Percentiles rank a stretch among this genome's conserved stretches.
Conservation (phyloP, 2,113 vertebrate species). For the Gracilinanus agilis region DNA sequence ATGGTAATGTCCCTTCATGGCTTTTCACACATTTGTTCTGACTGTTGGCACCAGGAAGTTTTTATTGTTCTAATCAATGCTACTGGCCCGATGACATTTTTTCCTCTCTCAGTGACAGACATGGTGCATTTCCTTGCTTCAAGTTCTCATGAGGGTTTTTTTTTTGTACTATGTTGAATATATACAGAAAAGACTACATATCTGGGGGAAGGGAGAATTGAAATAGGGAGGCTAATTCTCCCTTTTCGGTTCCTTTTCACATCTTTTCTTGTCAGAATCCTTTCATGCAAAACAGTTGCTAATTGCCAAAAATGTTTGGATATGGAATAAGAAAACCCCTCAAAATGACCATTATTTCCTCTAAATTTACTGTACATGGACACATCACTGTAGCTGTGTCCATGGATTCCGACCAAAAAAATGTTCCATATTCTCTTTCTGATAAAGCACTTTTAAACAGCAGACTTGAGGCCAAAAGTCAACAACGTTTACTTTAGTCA, state of each 20-base stretch:
- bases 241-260: not conserved
- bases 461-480: not conserved
- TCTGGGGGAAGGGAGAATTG: not conserved
- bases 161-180: slow-evolving; percentile 54
- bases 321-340: not conserved
- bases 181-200: slow-evolving; percentile 48
- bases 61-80: slow-evolving; percentile 90
- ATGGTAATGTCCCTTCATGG: slow-evolving; percentile 78
- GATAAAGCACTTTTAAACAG: not conserved
- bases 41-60: slow-evolving; percentile 90
- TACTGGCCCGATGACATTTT: slow-evolving; percentile 81
- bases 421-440: not conserved
- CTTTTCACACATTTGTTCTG: slow-evolving; percentile 88
- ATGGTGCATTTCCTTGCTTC: slow-evolving; percentile 89
- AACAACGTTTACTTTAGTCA: not conserved
- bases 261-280: not conserved
- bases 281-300: not conserved
- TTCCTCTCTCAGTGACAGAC: slow-evolving; percentile 86
- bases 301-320: not conserved
- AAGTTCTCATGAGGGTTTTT: slow-evolving; percentile 91
- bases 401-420: not conserved
- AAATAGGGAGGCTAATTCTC: not conserved
- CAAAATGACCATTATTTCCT: not conserved
- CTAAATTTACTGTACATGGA: not conserved
- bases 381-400: not conserved